These are phyloP conservation scores for Agrochola lota DNA, from an alignment of 2,888 invertebrate genomes.

Conservation along the genomic window DNA sequence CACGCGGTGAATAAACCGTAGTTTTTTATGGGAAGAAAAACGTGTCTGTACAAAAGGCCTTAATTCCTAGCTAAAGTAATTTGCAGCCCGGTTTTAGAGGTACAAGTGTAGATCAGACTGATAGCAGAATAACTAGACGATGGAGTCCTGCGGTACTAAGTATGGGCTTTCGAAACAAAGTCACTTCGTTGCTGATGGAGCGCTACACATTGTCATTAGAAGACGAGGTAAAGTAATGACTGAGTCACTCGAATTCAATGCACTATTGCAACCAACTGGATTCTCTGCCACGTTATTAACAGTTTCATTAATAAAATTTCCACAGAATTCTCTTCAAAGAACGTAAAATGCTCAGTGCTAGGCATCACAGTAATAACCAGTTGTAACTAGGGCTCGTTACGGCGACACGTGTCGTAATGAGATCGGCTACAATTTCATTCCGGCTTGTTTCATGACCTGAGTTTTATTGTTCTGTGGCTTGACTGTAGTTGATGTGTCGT, in stretches of 20 bases:
- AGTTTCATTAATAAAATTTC: background rate
- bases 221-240: background rate
- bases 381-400: constrained; percentile 11
- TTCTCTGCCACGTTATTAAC: background rate
- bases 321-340: constrained; percentile 2
- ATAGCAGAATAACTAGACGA: too few species aligned
- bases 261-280: background rate
- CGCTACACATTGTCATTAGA: background rate
- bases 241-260: background rate
- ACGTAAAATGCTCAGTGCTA: background rate
- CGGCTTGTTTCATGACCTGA: constrained; percentile 15
- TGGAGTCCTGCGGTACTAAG: too few species aligned
- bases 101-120: background rate
- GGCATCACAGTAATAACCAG: constrained; percentile 3
- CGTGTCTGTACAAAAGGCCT: too few species aligned
- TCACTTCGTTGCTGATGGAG: too few species aligned
- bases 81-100: background rate
- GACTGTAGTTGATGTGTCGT: background rate
- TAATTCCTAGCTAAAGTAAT: background rate
- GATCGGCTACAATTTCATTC: constrained; percentile 22
- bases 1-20: too few species aligned
- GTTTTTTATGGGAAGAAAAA: too few species aligned
- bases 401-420: constrained; percentile 30
- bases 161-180: too few species aligned
- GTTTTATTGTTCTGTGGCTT: constrained; percentile 3